Percentiles rank a stretch among this genome's conserved stretches.
Conservation (phyloP, 2,797 vertebrate species). For the Sphenopsis melanotis region DNA sequence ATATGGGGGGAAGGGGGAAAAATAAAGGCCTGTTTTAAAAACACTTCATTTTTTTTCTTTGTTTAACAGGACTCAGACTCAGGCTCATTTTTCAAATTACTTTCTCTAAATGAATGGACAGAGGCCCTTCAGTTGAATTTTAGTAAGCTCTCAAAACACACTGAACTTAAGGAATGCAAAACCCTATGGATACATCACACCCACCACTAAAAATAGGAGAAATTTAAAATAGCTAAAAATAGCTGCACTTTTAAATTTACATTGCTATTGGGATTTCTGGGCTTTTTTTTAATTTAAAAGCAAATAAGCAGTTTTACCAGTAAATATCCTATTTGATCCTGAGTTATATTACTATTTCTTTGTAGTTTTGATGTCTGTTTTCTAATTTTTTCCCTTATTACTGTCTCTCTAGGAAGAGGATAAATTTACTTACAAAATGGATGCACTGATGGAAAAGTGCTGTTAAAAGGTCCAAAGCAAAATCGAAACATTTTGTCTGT, state of each 20-base stretch:
- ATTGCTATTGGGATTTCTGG: background rate
- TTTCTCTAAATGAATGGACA: background rate
- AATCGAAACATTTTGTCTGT: background rate
- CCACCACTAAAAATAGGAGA: background rate
- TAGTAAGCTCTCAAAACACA: background rate
- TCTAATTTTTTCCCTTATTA: background rate
- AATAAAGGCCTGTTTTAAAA: background rate
- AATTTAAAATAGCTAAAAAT: background rate
- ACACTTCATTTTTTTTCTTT: background rate
- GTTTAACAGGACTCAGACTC: background rate
- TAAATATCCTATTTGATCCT: background rate
- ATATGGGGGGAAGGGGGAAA: fast-evolving
- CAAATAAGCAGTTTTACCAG: background rate
- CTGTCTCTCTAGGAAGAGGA: background rate
- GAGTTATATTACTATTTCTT: background rate
- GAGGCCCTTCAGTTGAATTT: background rate
- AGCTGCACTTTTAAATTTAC: background rate
- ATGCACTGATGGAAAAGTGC: background rate
- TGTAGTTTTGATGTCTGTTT: background rate
- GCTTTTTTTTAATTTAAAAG: background rate
- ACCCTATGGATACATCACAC: background rate
- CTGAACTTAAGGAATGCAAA: background rate
- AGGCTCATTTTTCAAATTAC: background rate
- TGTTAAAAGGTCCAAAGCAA: background rate
- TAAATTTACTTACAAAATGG: background rate